These are phyloP conservation scores for Xanthorhoe designata DNA, from an alignment of 2,888 invertebrate species.

Conservation along the genomic window DNA sequence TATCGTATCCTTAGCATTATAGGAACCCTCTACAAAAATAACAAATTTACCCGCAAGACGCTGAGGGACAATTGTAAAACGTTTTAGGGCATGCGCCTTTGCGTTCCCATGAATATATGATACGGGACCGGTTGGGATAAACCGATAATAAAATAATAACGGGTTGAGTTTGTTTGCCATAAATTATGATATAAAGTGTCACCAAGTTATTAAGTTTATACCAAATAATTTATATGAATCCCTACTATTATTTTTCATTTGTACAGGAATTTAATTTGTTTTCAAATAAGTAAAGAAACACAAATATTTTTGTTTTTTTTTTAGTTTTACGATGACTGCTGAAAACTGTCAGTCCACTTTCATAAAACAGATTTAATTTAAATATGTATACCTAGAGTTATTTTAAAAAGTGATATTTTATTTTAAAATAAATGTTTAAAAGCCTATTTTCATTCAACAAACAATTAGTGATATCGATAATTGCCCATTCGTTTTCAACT, in stretches of 20 bases:
- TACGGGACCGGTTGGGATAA: constrained; percentile 36
- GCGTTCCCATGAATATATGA: constrained; percentile 44
- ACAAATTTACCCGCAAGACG: constrained; percentile 40
- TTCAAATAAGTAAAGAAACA: too few relatives aligned
- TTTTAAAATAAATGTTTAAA: neutral
- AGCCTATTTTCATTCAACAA: neutral
- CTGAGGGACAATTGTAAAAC: constrained; percentile 42
- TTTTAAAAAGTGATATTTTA: neutral
- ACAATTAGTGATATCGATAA: neutral
- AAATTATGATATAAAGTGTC: neutral
- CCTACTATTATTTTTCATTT: too few relatives aligned
- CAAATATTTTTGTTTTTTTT: constrained; percentile 6
- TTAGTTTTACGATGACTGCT: constrained; percentile 5
- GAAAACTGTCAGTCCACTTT: neutral
- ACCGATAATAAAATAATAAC: constrained; percentile 16
- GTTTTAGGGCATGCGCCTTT: constrained; percentile 38
- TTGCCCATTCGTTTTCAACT: neutral
- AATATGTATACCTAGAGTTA: constrained; percentile 50
- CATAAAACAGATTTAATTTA: constrained; percentile 29
- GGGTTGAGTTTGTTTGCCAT: neutral
- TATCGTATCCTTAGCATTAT: constrained; percentile 33
- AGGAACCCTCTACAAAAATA: constrained; percentile 36
- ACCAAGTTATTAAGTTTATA: neutral
- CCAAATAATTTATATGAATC: too few relatives aligned
- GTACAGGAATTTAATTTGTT: too few relatives aligned